Evolutionary conservation across 2,888 invertebrate genomes (phyloP).

Genomic region (Melieria omissa): DNA sequence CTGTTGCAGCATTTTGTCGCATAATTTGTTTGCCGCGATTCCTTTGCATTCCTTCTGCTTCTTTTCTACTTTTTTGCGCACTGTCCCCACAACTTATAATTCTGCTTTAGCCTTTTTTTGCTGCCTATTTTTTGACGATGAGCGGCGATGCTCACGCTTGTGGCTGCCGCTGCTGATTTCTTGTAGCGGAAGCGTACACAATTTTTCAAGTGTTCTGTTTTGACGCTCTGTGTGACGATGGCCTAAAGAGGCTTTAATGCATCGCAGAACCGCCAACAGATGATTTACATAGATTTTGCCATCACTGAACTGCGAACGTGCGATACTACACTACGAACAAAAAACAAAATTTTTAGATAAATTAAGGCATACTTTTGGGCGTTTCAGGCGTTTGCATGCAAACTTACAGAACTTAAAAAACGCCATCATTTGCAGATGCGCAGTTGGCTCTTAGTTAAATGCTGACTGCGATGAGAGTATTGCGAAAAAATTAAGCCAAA

Average conservation of each 20-base stretch:
- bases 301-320: not conserved
- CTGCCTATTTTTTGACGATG: no score
- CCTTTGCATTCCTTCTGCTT: not conserved
- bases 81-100: no score
- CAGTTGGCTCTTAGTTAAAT: no score
- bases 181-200: conserved; percentile 20
- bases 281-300: conserved; percentile 10
- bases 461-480: no score
- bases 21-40: conserved; percentile 31
- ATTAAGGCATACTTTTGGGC: not conserved
- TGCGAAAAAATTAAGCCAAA: no score
- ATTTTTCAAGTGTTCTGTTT: conserved; percentile 13
- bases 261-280: conserved; percentile 8
- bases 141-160: not conserved
- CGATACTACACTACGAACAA: not conserved
- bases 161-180: not conserved
- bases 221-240: not conserved
- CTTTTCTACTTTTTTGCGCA: no score
- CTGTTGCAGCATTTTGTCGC: conserved; percentile 27
- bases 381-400: not conserved
- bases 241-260: conserved; percentile 20
- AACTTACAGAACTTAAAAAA: not conserved
- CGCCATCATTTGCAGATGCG: no score
- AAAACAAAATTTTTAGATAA: not conserved
- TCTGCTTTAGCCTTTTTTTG: no score